Evolutionary conservation across 1,140 invertebrate species (phyloP).

Genomic region (Papilio dardanus): DNA sequence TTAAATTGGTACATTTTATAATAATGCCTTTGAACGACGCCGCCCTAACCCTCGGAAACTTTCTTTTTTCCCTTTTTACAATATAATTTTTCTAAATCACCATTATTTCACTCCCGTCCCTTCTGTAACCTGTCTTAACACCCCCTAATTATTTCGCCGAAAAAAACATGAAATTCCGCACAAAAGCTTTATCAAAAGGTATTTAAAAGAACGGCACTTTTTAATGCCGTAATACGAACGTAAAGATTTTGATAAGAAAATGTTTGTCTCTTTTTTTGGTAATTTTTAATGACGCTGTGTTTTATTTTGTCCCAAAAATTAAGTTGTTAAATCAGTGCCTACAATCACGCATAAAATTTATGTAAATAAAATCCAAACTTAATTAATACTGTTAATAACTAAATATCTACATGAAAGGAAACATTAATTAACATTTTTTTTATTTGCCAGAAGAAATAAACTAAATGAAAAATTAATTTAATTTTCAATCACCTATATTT

Average conservation of each 20-base stretch:
- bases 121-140: conserved; percentile 52
- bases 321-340: not conserved
- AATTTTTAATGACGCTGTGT: conserved; percentile 26
- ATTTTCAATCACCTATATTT: not conserved
- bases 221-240: conserved; percentile 21
- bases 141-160: conserved; percentile 29
- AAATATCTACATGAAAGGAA: not conserved
- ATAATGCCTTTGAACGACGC: conserved; percentile 71
- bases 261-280: conserved; percentile 6
- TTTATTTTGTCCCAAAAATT: not conserved
- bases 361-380: not conserved
- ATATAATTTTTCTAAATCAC: conserved; percentile 81
- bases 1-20: conserved; percentile 80
- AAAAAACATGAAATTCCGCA: conserved; percentile 17
- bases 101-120: conserved; percentile 54
- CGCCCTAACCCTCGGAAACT: conserved; percentile 54
- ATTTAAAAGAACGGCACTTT: conserved; percentile 32
- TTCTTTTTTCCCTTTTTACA: conserved; percentile 75
- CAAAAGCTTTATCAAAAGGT: conserved; percentile 26
- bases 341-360: not conserved
- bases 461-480: not conserved
- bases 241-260: conserved; percentile 35
- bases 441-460: not conserved
- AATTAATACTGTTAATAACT: not conserved
- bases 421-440: not conserved